phyloP scores from a whole-genome alignment of 2,888 invertebrate species.

The Bibio marci region DNA sequence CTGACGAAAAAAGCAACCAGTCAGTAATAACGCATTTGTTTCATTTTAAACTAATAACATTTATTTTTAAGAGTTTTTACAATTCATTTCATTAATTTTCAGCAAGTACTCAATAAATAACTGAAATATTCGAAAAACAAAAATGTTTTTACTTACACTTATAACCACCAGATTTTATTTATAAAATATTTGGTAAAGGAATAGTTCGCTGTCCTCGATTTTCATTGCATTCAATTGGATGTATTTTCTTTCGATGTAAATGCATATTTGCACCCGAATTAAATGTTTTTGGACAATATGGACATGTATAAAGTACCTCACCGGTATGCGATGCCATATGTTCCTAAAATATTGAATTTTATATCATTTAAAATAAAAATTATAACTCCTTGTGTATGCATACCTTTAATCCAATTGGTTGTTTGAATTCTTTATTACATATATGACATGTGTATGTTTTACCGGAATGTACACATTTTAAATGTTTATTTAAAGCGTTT shows the following conservation, averaged over 20 bases:
- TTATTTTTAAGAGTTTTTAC: no score
- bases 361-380: no score
- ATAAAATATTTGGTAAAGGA: no score
- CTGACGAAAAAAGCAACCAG: no score
- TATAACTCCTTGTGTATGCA: no score
- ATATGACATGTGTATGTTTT: slow-evolving; percentile 22
- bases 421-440: slow-evolving; percentile 25
- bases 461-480: slow-evolving; percentile 22
- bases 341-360: slow-evolving; percentile 14
- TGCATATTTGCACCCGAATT: slow-evolving; percentile 29
- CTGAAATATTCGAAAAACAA: no score
- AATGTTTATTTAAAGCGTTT: slow-evolving; percentile 24
- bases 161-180: no score
- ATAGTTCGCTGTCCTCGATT: slow-evolving; percentile 17
- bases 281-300: slow-evolving; percentile 26
- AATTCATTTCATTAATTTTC: no score
- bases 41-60: no score
- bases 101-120: no score
- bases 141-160: no score
- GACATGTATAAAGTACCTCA: slow-evolving; percentile 26
- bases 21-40: no score
- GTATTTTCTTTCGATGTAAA: slow-evolving; percentile 25
- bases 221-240: slow-evolving; percentile 24
- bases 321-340: slow-evolving; percentile 29
- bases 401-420: slow-evolving; percentile 23